phyloP scores from a whole-genome alignment of 2,797 vertebrate species.

The Liasis olivaceus region DNA sequence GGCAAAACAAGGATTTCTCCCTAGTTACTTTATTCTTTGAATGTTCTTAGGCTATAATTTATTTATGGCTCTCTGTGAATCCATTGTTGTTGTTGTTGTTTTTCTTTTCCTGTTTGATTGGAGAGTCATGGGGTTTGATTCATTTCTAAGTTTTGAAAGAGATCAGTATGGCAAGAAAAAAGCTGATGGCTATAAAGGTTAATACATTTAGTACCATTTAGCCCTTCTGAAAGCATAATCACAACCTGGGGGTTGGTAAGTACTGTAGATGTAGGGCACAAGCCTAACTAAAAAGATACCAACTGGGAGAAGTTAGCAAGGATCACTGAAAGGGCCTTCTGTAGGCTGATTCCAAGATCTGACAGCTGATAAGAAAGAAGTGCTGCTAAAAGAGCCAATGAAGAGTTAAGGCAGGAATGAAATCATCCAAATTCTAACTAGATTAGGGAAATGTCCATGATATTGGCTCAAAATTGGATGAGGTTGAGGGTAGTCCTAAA shows the following conservation, averaged over 20 bases:
- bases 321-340: background rate
- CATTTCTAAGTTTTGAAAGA: background rate
- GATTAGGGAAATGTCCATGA: background rate
- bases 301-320: background rate
- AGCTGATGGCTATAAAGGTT: background rate
- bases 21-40: background rate
- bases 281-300: background rate
- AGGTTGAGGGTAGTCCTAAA: background rate
- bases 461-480: background rate
- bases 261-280: background rate
- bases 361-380: background rate
- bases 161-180: background rate
- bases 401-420: background rate
- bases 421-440: background rate
- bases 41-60: slow-evolving; percentile 6
- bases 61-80: slow-evolving; percentile 2
- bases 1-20: background rate
- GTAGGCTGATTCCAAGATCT: background rate
- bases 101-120: background rate
- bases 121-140: background rate
- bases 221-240: background rate
- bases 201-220: background rate
- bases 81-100: background rate
- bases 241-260: background rate
- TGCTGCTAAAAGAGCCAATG: background rate